Evolutionary conservation across 2,888 invertebrate species (phyloP), one percentile per base, ranked within the genome.

Genomic region (Rhodophaea formosa): DNA sequence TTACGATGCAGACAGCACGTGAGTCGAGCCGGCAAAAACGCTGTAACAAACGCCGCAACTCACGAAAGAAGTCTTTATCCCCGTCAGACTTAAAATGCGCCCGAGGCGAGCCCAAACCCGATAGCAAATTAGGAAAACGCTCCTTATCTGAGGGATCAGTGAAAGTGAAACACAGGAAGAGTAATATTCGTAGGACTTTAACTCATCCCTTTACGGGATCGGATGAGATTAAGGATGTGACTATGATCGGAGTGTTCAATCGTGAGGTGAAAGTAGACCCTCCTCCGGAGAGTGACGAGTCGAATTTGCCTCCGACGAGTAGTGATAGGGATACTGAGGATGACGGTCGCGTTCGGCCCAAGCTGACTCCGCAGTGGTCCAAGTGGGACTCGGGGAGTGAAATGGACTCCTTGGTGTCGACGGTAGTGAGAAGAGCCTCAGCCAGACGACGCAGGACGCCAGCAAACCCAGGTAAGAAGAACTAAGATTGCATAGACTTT

Each of bases 381-480:
- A 72, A 91, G 14, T 91, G 91, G 86, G 92, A 92, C 62, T 90
- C 92, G 0, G 91, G 91, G 1, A 91, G 88, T 66, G 92, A 92
- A 63, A 88, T 92, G 84, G 94, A 94, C 72, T 93, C 93, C 8
- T 75, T 93, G 53, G 93, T 93, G 64, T 93, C 94, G 7, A 93
- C 93, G 1, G 93, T 94, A 8, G 94, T 94, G 70, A 88, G 92
- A 66, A 93, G 94, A 79, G 94, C 94, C 58, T 93, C 94, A 60
- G 93, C 94, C 35, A 90, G 93, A 71, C 89, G 93, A 72, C 85
- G 94, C 66, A 82, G 92, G 74, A 86, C 84, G 84, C 83, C 90
- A 58, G 82, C 85, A 67, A 88, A 91, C 79, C 80, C 83, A 79
- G 91, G 92, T 91, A 39, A 56, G 45, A 52, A 8, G 6, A 35